Conservation (phyloP, 2,888 invertebrate genomes). For the Anticlea derivata region DNA sequence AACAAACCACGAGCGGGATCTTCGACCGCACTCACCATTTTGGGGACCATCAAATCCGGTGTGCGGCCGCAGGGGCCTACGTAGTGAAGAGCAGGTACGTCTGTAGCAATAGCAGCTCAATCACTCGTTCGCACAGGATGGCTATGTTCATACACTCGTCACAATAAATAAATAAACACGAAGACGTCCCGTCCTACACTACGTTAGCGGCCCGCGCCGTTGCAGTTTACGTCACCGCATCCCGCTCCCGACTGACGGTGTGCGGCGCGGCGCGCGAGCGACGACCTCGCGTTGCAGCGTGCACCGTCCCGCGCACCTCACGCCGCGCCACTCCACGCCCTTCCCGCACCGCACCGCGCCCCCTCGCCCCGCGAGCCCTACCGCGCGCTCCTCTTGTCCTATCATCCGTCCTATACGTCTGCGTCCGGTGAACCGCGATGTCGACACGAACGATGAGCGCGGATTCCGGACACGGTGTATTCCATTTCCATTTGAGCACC, state of each 20-base stretch:
- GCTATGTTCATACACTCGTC: conserved; percentile 65
- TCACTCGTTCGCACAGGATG: conserved; percentile 66
- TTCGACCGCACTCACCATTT: conserved; percentile 84
- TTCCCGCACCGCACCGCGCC: conserved; percentile 42
- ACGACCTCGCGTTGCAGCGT: conserved; percentile 82
- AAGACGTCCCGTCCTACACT: conserved; percentile 81
- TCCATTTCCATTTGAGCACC: conserved; percentile 3
- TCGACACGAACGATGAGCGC: conserved; percentile 47
- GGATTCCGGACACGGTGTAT: conserved; percentile 19
- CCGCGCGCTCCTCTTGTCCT: conserved; percentile 43
- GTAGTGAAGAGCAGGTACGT: conserved; percentile 79
- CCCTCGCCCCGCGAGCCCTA: conserved; percentile 49
- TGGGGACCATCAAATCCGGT: conserved; percentile 66
- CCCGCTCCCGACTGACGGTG: conserved; percentile 81
- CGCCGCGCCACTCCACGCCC: conserved; percentile 57
- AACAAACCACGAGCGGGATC: conserved; percentile 79
- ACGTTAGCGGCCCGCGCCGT: conserved; percentile 79
- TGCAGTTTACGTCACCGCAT: conserved; percentile 84
- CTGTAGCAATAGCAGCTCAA: conserved; percentile 63
- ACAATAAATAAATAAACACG: conserved; percentile 59
- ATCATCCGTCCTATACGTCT: conserved; percentile 72
- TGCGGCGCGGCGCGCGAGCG: conserved; percentile 69
- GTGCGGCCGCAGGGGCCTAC: conserved; percentile 65
- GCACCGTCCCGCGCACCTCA: conserved; percentile 70
- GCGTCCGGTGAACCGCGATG: conserved; percentile 66